Evolutionary conservation across 2,797 vertebrate genomes (phyloP), one percentile per base, ranked within the genome.

Genomic region (Spatula clypeata): DNA sequence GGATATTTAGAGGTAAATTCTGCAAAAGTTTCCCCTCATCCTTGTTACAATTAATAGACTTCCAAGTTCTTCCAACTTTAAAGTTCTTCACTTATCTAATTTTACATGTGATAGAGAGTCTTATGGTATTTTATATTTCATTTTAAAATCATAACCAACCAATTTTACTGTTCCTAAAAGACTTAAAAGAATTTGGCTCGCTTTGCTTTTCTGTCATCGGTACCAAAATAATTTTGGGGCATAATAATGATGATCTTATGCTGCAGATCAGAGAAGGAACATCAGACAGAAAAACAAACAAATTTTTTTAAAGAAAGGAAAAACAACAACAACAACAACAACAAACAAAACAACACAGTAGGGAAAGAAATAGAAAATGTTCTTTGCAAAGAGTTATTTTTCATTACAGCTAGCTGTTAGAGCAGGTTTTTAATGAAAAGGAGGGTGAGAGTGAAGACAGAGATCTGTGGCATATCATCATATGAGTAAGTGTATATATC

Each of bases 351-450:
- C 6, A 47, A 47, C 45, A 13, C 45, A 7, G 67, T 27, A 64
- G 20, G 10, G 9, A 76, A 91, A 73, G 16, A 86, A 97, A 45
- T 3, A 90, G 62, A 74, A 83, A 70, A 70, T 23, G 29, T 11
- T 61, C 36, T 77, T 83, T 57, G 58, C 69, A 45, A 92, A 90
- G n/a, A 53, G 5, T 29, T 91, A 23, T 70, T 89, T 93, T 51
- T 23, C 34, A 51, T 55, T 70, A 11, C 23, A 87, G 44, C 47
- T 57, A 71, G 51, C 58, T 80, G 54, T 32, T 88, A 74, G 55
- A 75, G 53, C 13, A 66, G 27, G 24, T 9, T 82, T 97, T 82
- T 58, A 85, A 73, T 88, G 76, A 94, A 86, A 54, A 81, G 72
- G n/a, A 13, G 31, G 9, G 34, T 44, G 64, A 62, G 57, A 40